A percentile compares a stretch with the other conserved stretches of the same genome.
Evolutionary conservation across 2,113 vertebrate genomes (phyloP).

Genomic region (Neomonachus schauinslandi): DNA sequence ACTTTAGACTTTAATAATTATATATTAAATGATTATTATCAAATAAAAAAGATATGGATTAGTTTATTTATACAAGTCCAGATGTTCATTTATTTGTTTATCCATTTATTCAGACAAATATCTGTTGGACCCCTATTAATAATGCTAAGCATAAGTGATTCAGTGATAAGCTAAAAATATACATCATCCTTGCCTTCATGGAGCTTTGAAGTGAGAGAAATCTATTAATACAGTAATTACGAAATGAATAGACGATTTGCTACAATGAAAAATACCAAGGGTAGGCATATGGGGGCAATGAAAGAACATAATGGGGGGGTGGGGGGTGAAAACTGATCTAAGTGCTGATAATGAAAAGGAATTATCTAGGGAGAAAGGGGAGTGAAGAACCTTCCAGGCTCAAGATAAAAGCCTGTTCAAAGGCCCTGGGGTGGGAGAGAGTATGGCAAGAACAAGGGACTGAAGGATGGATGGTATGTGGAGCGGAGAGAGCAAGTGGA

Average conservation of each 20-base stretch:
- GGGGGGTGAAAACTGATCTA: neutral
- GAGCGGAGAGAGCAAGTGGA: neutral
- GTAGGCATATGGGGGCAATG: neutral
- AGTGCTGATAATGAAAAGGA: neutral
- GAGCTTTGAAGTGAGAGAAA: neutral
- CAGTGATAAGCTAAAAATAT: neutral
- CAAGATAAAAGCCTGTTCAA: neutral
- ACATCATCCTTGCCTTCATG: neutral
- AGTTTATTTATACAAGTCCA: neutral
- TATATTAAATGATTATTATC: neutral
- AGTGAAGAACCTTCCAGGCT: neutral
- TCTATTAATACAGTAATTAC: neutral
- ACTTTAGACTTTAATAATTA: neutral
- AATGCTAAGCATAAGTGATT: neutral
- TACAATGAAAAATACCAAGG: neutral
- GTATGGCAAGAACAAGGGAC: neutral
- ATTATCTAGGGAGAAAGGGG: neutral
- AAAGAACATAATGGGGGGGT: neutral
- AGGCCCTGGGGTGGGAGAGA: neutral
- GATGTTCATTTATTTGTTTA: neutral
- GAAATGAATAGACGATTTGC: neutral
- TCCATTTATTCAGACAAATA: neutral
- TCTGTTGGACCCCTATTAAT: neutral
- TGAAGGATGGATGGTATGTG: neutral
- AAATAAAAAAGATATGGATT: neutral